Evolutionary conservation across 2,797 vertebrate species (phyloP).

Genomic region (Sternarchorhynchus goeldii): DNA sequence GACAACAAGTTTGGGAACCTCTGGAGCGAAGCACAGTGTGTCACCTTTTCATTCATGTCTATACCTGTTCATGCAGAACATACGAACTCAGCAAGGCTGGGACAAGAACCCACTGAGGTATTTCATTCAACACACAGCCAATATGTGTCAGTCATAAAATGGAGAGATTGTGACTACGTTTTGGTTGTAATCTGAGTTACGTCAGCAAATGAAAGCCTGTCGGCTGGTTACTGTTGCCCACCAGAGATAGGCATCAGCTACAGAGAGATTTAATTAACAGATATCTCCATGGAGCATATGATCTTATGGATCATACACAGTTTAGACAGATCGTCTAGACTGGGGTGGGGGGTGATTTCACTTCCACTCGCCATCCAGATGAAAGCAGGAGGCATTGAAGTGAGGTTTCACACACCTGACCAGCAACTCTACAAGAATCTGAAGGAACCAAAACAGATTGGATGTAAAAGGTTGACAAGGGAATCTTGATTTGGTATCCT

Average conservation of each 20-base stretch:
- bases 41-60: no score
- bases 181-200: neutral
- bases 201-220: slow-evolving; percentile 55
- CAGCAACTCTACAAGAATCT: neutral
- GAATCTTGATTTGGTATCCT: slow-evolving; percentile 4
- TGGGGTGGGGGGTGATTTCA: slow-evolving; percentile 10
- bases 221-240: slow-evolving; percentile 70
- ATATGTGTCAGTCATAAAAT: slow-evolving; percentile 3
- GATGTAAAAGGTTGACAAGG: neutral
- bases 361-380: slow-evolving; percentile 8
- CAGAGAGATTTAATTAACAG: slow-evolving; percentile 82
- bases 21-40: no score
- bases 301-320: slow-evolving; percentile 28
- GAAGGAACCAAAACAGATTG: neutral
- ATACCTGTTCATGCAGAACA: neutral
- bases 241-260: slow-evolving; percentile 75
- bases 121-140: neutral
- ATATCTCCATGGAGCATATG: slow-evolving; percentile 66
- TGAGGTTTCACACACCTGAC: slow-evolving; percentile 4
- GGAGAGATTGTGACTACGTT: slow-evolving; percentile 22
- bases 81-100: no score
- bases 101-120: neutral
- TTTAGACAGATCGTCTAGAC: slow-evolving; percentile 13
- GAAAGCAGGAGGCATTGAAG: neutral
- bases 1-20: neutral